Evolutionary conservation across 2,888 invertebrate species (phyloP), one percentile per base, ranked within the genome.

Genomic region (Melanophora roralis): DNA sequence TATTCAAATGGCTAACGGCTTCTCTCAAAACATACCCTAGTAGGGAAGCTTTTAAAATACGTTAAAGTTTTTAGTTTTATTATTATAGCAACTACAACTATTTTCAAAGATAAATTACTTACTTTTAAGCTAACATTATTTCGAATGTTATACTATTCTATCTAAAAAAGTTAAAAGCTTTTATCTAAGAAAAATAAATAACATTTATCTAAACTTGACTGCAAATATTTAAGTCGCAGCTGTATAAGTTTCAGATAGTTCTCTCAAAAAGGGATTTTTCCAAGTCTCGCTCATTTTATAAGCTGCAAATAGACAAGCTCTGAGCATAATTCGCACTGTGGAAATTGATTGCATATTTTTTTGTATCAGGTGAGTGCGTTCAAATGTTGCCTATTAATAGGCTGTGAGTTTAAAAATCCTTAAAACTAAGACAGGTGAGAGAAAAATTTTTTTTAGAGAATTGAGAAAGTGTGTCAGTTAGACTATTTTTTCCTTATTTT

Each of bases 11-110:
- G 23, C 14, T 53, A 68, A 67, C 43, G 27, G 40, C 2, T 34
- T 16, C 8, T 43, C 2, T 21, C 1, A 1, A 6, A 6, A n/a
- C 8, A 11, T n/a, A 40, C 9, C 7, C 2, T 16, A 8, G 1
- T 57, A 32, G 14, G 60, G 19, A 53, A 62, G 27, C 43, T 75
- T 51, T 60, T 38, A 4, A 19, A 38, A 21, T 21, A 34, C 53
- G 19, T 60, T 49, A 36, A 57, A 64, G 68, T 19, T 36, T 68
- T 49, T 36, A 1, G 40, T n/a, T 43, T 1, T 12, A 9, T 11
- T 43, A 51, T 80, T 80, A 80, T 80, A 73, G 76, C 76, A 76
- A 76, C 72, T 80, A 76, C 68, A 76, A 80, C 62, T 72, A 68
- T 51, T 53, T 36, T 34, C 36, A n/a, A 57, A 43, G 5, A 14